phyloP scores from a whole-genome alignment of 1,140 invertebrate species.

The Orchestia grillus region DNA sequence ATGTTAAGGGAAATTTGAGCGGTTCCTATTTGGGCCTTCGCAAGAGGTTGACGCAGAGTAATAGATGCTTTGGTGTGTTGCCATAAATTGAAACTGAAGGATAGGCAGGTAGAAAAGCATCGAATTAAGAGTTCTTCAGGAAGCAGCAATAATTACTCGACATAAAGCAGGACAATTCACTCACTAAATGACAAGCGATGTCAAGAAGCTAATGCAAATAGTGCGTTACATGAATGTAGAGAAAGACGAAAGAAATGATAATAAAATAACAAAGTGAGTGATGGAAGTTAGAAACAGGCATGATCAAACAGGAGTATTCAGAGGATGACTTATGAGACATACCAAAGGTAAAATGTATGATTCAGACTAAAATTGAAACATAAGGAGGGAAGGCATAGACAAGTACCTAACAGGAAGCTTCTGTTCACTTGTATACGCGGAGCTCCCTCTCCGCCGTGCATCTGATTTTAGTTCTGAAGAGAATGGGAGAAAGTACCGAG shows the following conservation, averaged over 20 bases:
- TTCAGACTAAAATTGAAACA: neutral
- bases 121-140: neutral
- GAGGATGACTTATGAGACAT: neutral
- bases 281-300: neutral
- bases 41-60: neutral
- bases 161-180: neutral
- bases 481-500: neutral
- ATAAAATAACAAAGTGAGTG: neutral
- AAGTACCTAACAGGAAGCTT: neutral
- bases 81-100: neutral
- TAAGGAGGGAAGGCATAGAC: neutral
- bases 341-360: neutral
- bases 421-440: no score
- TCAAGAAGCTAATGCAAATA: neutral
- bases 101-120: neutral
- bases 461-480: neutral
- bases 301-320: neutral
- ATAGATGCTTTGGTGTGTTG: neutral
- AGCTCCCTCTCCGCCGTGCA: no score
- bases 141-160: neutral
- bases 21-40: neutral
- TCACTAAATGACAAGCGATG: neutral
- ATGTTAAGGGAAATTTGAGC: neutral
- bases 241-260: neutral
- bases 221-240: neutral